These are phyloP conservation scores for Pseudococcus longispinus DNA, from an alignment of 2,888 invertebrate species.

Conservation along the genomic window DNA sequence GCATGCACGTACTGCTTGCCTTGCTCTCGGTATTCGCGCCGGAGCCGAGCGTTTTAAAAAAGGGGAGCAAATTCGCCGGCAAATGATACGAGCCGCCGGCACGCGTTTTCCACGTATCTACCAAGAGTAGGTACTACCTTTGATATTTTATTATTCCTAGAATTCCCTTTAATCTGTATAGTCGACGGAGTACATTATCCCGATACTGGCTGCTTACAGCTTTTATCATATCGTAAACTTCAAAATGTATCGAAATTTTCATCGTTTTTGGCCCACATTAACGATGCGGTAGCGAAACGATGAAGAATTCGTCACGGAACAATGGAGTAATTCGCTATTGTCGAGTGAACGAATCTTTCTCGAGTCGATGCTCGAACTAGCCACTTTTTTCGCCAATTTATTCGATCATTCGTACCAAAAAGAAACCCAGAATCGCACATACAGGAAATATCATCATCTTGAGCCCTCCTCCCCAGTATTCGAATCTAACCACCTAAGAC, in stretches of 20 bases:
- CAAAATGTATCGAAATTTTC: background rate
- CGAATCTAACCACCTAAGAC: too few species aligned
- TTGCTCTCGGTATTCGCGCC: background rate
- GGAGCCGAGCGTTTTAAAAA: background rate
- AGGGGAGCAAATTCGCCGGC: background rate
- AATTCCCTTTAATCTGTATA: background rate
- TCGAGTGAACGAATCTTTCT: too few species aligned
- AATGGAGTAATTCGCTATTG: too few species aligned
- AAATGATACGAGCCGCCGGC: background rate
- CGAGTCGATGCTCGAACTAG: too few species aligned
- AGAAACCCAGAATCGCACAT: too few species aligned
- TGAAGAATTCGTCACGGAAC: too few species aligned
- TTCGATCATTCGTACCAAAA: too few species aligned
- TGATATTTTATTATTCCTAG: background rate
- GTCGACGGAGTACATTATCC: background rate
- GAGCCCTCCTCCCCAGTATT: too few species aligned
- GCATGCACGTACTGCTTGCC: background rate
- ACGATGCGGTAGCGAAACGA: too few species aligned
- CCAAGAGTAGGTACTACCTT: background rate
- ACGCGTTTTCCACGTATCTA: background rate
- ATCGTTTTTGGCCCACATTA: background rate
- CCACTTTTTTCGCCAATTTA: too few species aligned
- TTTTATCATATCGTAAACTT: background rate
- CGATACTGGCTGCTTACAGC: background rate
- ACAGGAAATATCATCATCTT: too few species aligned